A percentile compares a stretch with the other conserved stretches of the same genome.
These are phyloP conservation scores for Amblyjoppa fuscipennis DNA, from an alignment of 2,888 invertebrate species.

Conservation along the genomic window DNA sequence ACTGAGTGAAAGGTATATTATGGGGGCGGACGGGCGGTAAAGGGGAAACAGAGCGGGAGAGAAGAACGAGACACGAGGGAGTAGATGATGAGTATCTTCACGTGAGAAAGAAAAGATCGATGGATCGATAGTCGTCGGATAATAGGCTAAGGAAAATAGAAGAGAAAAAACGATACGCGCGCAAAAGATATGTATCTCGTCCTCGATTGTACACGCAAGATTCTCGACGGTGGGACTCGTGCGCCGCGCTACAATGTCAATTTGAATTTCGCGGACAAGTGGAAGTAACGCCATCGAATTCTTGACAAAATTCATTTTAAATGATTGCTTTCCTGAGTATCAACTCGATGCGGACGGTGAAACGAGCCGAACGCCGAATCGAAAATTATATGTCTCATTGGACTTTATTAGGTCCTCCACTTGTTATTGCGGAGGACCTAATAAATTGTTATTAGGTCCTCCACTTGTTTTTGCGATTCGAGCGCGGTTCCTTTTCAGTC, in stretches of 20 bases:
- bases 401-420: constrained; percentile 17
- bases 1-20: constrained; percentile 63
- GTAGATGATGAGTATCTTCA: constrained; percentile 64
- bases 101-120: constrained; percentile 66
- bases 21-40: constrained; percentile 44
- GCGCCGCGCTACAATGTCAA: constrained; percentile 46
- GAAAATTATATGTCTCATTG: constrained; percentile 36
- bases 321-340: constrained; percentile 4
- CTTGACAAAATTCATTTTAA: constrained; percentile 33
- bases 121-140: constrained; percentile 61
- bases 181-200: constrained; percentile 20
- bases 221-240: constrained; percentile 35
- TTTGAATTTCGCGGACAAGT: constrained; percentile 41
- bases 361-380: constrained; percentile 20
- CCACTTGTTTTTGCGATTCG: constrained; percentile 19
- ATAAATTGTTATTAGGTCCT: constrained; percentile 24
- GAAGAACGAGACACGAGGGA: constrained; percentile 55
- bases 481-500: constrained; percentile 19
- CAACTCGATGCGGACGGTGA: not conserved
- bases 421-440: constrained; percentile 37
- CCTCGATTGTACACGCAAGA: constrained; percentile 27
- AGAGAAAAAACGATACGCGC: constrained; percentile 38
- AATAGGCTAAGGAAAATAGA: constrained; percentile 63
- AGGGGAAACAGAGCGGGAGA: constrained; percentile 55
- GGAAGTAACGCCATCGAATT: constrained; percentile 24